Conservation (phyloP, 2,113 vertebrate species). For the Mohoua ochrocephala region DNA sequence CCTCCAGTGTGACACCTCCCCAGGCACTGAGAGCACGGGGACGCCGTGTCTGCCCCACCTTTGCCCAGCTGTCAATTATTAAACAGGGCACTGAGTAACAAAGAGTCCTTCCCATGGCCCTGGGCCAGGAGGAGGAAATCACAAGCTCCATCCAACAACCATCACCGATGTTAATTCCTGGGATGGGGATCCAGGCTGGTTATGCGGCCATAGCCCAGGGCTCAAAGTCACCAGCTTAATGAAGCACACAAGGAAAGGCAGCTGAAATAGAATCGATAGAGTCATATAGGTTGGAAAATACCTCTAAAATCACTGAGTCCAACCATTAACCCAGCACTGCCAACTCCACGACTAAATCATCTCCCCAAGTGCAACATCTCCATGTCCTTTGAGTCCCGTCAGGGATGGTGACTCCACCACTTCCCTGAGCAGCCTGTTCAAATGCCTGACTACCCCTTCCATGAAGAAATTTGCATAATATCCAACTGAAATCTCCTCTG, state of each 20-base stretch:
- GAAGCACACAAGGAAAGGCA: neutral
- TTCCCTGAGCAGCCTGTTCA: neutral
- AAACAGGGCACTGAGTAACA: neutral
- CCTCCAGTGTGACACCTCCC: neutral
- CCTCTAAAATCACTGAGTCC: neutral
- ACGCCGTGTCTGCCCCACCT: neutral
- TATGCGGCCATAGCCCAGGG: neutral
- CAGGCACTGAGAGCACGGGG: neutral
- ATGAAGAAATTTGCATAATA: neutral
- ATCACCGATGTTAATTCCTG: neutral
- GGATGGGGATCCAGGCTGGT: neutral
- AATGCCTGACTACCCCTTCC: neutral
- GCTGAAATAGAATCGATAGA: neutral
- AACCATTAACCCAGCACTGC: neutral
- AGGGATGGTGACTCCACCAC: neutral
- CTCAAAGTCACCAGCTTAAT: neutral
- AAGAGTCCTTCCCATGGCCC: neutral
- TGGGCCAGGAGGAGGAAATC: neutral
- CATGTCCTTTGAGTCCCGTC: neutral
- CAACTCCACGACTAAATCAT: neutral
- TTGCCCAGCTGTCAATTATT: neutral
- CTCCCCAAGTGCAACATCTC: neutral
- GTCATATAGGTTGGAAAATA: neutral
- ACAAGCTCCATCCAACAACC: neutral
- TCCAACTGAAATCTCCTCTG: neutral